These are phyloP conservation scores for Ophiodon elongatus DNA, from an alignment of 2,113 vertebrate species.

Conservation along the genomic window DNA sequence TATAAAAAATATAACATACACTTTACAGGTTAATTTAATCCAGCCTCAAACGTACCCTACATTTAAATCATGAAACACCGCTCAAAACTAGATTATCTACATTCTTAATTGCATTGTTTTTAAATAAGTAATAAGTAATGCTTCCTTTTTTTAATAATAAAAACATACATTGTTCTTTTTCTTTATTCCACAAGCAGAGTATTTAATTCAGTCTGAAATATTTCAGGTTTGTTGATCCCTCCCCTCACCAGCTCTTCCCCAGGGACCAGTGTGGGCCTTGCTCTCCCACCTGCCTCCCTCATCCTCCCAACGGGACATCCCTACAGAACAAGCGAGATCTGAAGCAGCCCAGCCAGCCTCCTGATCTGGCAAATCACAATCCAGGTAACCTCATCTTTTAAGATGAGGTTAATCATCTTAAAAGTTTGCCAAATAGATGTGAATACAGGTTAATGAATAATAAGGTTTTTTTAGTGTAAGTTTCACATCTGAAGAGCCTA, in stretches of 20 bases:
- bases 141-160: not conserved
- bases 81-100: not conserved
- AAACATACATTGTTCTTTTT: not conserved
- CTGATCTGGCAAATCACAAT: slow-evolving; percentile 35
- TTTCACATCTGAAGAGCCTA: slow-evolving; percentile 42
- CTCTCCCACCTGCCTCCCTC: slow-evolving; percentile 73
- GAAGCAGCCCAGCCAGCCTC: slow-evolving; percentile 47
- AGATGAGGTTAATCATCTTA: not conserved
- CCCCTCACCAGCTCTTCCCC: slow-evolving; percentile 86
- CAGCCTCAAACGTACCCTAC: not conserved
- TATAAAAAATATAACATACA: not conserved
- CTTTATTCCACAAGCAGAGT: not conserved
- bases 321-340: slow-evolving; percentile 55
- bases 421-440: slow-evolving; percentile 28
- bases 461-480: slow-evolving; percentile 4
- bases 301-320: slow-evolving; percentile 65
- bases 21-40: not conserved
- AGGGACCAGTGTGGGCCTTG: slow-evolving; percentile 74
- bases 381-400: slow-evolving; percentile 71
- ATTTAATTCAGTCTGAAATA: slow-evolving; percentile 66
- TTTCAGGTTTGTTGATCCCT: slow-evolving; percentile 88
- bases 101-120: not conserved
- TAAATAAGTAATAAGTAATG: not conserved
- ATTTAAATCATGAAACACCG: not conserved
- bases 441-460: slow-evolving; percentile 27